These are phyloP conservation scores for Cheilosia vernalis DNA, from an alignment of 2,888 invertebrate genomes.

Conservation along the genomic window DNA sequence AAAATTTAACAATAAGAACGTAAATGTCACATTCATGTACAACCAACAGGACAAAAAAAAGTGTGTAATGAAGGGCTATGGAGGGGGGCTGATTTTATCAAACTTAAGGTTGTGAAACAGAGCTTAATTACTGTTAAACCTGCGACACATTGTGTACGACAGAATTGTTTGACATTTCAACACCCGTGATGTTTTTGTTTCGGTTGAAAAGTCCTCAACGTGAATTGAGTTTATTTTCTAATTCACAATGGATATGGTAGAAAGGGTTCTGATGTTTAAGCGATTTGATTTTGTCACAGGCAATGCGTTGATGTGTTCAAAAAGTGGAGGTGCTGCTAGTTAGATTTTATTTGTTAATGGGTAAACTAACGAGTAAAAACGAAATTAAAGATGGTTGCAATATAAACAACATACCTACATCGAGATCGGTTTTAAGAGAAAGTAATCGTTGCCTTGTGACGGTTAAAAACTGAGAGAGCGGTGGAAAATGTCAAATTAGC, in stretches of 20 bases:
- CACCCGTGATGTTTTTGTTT: background rate
- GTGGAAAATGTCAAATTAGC: too few relatives aligned
- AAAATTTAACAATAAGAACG: conserved; percentile 15
- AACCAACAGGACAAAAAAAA: background rate
- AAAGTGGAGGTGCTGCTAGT: too few relatives aligned
- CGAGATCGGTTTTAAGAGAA: too few relatives aligned
- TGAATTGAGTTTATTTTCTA: conserved; percentile 7
- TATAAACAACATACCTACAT: too few relatives aligned
- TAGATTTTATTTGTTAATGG: too few relatives aligned
- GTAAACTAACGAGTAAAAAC: too few relatives aligned
- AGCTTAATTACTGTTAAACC: conserved; percentile 27
- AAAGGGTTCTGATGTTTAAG: conserved; percentile 6
- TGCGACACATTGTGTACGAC: background rate
- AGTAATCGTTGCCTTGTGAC: too few relatives aligned
- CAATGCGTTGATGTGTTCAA: too few relatives aligned
- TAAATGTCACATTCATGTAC: conserved; percentile 36
- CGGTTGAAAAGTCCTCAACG: too few relatives aligned
- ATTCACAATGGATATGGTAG: background rate
- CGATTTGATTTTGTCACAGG: too few relatives aligned
- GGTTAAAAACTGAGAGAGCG: too few relatives aligned
- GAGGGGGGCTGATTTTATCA: background rate
- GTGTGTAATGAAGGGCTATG: background rate
- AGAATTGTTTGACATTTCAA: conserved; percentile 25
- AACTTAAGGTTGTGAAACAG: conserved; percentile 19
- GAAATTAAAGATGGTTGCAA: too few relatives aligned